Evolutionary conservation across 1,140 invertebrate species (phyloP), one percentile per base, ranked within the genome.

Genomic region (Parasteatoda tepidariorum): DNA sequence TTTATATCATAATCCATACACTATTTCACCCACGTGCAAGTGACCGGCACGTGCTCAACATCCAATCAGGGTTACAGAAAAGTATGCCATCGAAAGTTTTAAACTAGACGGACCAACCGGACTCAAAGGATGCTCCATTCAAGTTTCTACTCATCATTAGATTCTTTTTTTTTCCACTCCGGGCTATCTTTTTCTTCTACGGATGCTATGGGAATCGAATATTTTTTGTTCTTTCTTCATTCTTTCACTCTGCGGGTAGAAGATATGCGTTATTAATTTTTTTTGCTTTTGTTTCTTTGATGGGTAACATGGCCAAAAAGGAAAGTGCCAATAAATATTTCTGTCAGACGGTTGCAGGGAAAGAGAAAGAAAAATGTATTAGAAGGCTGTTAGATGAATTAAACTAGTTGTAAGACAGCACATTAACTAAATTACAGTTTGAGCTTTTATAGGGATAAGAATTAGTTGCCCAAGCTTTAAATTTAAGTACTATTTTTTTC

Each of bases 21-120:
- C 57, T 7, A 22, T 22, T 18, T 28, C 59, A 66, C 59, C 74
- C 74, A 78, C 74, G 74, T 78, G 74, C 38, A 38, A 31, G 26
- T n/a, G 9, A 6, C 18, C 22, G 31, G 41, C 74, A 78, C 76
- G 76, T 79, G 76, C 28, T 28, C 9, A 18, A 11, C 54, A 26
- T 13, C 76, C 76, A 79, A 79, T 79, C n/a, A 28, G 54, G 26
- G 18, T 6, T 22, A 3, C 41, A 24, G 31, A 79, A 79, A 79
- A 79, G 76, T 79, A 41, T 79, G 76, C 76, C 76, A 79, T 38
- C 26, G 48, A 79, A 33, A 79, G 64, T 79, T 33, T n/a, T 6
- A 64, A 64, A 38, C 62, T 28, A 34, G 66, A 34, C 34, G 31
- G 76, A 26, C 57, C 57, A n/a, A 54, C 48, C n/a, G 15, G n/a